phyloP scores from a whole-genome alignment of 2,113 vertebrate genomes.

The Bufo gargarizans region DNA sequence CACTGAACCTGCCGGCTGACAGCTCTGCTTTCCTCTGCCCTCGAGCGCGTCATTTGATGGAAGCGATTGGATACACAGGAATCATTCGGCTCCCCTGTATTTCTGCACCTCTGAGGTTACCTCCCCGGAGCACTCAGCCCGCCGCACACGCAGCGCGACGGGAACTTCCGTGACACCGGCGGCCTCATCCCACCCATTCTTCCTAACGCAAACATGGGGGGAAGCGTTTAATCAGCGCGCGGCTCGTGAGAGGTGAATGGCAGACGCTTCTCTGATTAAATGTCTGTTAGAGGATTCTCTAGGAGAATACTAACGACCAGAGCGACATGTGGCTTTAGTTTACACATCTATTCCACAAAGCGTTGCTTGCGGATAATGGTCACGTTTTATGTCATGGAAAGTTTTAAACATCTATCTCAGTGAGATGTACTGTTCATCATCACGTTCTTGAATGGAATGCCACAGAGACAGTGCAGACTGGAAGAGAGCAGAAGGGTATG shows the following conservation, averaged over 20 bases:
- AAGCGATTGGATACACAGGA: slow-evolving; percentile 68
- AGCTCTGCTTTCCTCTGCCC: slow-evolving; percentile 70
- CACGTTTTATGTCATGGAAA: neutral
- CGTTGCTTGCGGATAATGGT: neutral
- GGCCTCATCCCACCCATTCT: slow-evolving; percentile 36
- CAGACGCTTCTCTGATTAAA: slow-evolving; percentile 33
- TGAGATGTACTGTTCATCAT: neutral
- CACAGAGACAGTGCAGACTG: neutral
- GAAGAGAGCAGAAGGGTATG: too few relatives aligned
- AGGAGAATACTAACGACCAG: slow-evolving; percentile 27
- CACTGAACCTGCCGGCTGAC: slow-evolving; percentile 68
- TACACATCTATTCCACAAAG: neutral
- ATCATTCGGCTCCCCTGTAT: slow-evolving; percentile 60
- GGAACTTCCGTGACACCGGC: slow-evolving; percentile 16
- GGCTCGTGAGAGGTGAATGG: slow-evolving; percentile 22
- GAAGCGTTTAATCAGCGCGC: slow-evolving; percentile 42
- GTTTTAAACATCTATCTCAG: too few relatives aligned
- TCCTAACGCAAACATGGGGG: slow-evolving; percentile 18
- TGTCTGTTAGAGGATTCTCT: neutral
- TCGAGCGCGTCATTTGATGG: slow-evolving; percentile 71
- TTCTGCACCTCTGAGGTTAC: slow-evolving; percentile 64
- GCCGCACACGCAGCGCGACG: slow-evolving; percentile 58
- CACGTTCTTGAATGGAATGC: neutral
- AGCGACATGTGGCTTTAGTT: slow-evolving; percentile 3
- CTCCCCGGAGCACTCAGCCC: slow-evolving; percentile 65